Base-by-base conservation (phyloP, 2,113 vertebrate species). In the Hippocampus mohnikei region DNA sequence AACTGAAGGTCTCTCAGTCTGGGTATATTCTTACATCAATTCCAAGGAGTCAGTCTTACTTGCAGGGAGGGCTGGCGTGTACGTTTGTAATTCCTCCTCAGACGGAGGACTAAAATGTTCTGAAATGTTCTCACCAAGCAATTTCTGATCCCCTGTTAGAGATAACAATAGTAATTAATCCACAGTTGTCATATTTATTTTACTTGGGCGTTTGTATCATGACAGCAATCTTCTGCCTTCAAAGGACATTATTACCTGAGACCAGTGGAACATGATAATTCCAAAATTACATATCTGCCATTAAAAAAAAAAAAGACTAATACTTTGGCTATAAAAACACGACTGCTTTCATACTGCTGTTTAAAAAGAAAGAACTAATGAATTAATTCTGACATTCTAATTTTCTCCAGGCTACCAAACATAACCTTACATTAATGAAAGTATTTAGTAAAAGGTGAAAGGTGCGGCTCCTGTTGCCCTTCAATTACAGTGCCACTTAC, bases 101-200 rank as follows among this genome's bases (percentile, higher is more conserved):
- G 37, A 33, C 15, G 12, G 71, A 59, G 64, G 37, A 72, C 56
- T 63, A 78, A 75, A 78, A 77, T 71, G 73, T 25, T 59, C 40
- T 15, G 18, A 63, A 63, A 50, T 41, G 8, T 21, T 67, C 46
- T 55, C 50, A 82, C 69, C 73, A 61, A 11, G 64, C 69, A 71
- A 78, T 74, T 79, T 70, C 50, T 56, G 76, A 82, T 72, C 72
- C 69, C 21, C 46, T 46, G 67, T 76, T 72, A 64, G 61, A 75
- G 73, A 79, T 79, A 79, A 84, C 50, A 69, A 76, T 85, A 75
- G 82, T 81, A 84, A 82, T 70, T 68, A 64, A 79, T 69, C 67
- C 72, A 64, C 73, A 76, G 64, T n/a, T 60, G 67, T 75, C 40
- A 21, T 15, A 55, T 52, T 76, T 72, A 70, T 63, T 73, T 56